phyloP scores from a whole-genome alignment of 2,113 vertebrate genomes.

The Microcebus murinus region DNA sequence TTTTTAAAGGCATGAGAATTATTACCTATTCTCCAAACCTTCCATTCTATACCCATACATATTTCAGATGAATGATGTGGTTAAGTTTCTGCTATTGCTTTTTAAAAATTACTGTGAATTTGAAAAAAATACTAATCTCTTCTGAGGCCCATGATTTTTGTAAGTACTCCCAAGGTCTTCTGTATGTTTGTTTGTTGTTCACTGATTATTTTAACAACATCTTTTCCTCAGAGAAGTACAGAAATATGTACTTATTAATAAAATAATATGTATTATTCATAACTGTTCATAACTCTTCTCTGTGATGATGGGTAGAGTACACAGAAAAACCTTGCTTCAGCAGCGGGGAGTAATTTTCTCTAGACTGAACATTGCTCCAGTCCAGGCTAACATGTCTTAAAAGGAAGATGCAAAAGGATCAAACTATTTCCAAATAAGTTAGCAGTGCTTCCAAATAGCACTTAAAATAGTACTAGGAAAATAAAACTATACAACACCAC shows the following conservation, averaged over 20 bases:
- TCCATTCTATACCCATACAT: neutral
- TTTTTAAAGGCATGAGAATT: too few relatives aligned
- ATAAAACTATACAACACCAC: neutral
- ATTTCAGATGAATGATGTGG: neutral
- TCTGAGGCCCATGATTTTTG: neutral
- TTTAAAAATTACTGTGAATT: neutral
- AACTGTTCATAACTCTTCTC: neutral
- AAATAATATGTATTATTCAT: neutral
- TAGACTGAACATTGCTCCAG: neutral
- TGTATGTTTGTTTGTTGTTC: neutral
- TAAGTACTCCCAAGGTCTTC: neutral
- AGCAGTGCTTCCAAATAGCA: neutral
- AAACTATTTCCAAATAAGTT: neutral
- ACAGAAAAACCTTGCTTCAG: neutral
- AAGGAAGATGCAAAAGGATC: neutral
- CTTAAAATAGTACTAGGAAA: neutral
- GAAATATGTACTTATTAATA: neutral
- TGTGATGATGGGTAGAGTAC: neutral
- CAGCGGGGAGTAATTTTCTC: neutral
- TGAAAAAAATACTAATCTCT: neutral
- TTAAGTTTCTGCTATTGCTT: neutral
- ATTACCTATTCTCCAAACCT: neutral
- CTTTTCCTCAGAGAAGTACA: neutral
- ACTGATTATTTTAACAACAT: neutral
- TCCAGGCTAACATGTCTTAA: neutral